Evolutionary conservation across 30 jellyfish, hydroid and myxozoan species (phyloP).

Genomic region (Hydractinia echinata): DNA sequence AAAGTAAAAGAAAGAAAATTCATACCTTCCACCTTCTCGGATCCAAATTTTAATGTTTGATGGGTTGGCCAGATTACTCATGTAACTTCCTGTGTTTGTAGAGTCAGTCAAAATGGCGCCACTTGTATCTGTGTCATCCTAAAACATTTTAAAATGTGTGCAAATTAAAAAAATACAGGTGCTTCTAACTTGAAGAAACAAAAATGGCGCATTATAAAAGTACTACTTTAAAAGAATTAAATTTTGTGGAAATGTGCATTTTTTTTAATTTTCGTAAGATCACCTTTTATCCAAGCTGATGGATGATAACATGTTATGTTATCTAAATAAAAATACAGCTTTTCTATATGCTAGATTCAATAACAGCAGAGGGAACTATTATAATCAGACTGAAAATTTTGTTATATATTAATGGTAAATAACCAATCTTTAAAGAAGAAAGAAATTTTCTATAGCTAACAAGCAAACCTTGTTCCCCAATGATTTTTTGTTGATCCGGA

Average conservation of each 20-base stretch:
- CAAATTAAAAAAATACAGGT: no score
- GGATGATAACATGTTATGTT: conserved; percentile 11
- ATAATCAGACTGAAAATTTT: no score
- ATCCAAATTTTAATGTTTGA: background rate
- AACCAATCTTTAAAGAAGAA: no score
- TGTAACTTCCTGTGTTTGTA: conserved; percentile 1
- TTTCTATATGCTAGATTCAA: no score
- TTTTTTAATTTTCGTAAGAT: background rate
- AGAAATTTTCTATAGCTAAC: background rate
- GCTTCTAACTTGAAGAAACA: no score
- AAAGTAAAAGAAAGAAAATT: no score
- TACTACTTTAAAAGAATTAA: no score
- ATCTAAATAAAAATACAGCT: background rate
- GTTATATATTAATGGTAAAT: no score
- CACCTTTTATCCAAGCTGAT: conserved; percentile 20
- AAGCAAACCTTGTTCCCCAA: conserved; percentile 61
- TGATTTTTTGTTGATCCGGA: conserved; percentile 1
- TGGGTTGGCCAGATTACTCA: background rate
- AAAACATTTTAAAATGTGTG: background rate
- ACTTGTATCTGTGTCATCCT: conserved; percentile 3
- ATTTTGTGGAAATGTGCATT: no score
- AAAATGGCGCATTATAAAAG: no score
- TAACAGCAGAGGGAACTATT: no score
- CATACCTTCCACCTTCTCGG: conserved; percentile 27
- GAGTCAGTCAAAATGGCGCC: background rate